phyloP scores from a whole-genome alignment of 2,888 invertebrate genomes.

The Dynastes tityus region DNA sequence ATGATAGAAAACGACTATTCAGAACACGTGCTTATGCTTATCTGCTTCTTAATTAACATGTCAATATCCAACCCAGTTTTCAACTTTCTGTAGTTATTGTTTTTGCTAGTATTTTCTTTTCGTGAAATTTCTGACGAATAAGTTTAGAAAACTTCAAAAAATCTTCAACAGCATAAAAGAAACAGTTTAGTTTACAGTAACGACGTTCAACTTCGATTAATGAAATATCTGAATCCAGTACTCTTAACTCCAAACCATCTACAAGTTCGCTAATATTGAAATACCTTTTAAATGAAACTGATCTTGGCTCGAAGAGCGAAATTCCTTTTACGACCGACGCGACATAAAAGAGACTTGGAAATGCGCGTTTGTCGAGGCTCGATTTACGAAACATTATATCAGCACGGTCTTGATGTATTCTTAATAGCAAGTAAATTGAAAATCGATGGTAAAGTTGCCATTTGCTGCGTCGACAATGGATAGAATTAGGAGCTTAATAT shows the following conservation, averaged over 20 bases:
- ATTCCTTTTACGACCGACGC: conserved; percentile 36
- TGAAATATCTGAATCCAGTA: too few relatives aligned
- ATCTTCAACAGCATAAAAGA: too few relatives aligned
- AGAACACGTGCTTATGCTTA: too few relatives aligned
- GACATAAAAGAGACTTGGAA: not conserved
- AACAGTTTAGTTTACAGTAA: too few relatives aligned
- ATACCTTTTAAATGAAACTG: conserved; percentile 23
- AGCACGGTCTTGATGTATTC: conserved; percentile 39
- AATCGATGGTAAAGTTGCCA: conserved; percentile 29
- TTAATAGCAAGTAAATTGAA: conserved; percentile 43
- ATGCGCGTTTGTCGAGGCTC: conserved; percentile 11
- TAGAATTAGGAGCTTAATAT: conserved; percentile 29
- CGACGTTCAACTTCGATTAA: too few relatives aligned
- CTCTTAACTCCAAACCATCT: not conserved
- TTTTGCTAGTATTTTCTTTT: too few relatives aligned
- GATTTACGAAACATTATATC: conserved; percentile 46
- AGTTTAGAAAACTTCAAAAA: too few relatives aligned
- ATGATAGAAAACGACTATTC: too few relatives aligned
- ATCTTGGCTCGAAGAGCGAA: conserved; percentile 11
- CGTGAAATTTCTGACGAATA: too few relatives aligned
- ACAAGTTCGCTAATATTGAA: conserved; percentile 3
- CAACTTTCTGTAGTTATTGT: too few relatives aligned
- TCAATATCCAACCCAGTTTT: too few relatives aligned
- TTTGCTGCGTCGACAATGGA: conserved; percentile 37
- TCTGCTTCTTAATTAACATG: too few relatives aligned